Evolutionary conservation across 2,888 invertebrate genomes (phyloP), one percentile per base, ranked within the genome.

Genomic region (Netelia melanura): DNA sequence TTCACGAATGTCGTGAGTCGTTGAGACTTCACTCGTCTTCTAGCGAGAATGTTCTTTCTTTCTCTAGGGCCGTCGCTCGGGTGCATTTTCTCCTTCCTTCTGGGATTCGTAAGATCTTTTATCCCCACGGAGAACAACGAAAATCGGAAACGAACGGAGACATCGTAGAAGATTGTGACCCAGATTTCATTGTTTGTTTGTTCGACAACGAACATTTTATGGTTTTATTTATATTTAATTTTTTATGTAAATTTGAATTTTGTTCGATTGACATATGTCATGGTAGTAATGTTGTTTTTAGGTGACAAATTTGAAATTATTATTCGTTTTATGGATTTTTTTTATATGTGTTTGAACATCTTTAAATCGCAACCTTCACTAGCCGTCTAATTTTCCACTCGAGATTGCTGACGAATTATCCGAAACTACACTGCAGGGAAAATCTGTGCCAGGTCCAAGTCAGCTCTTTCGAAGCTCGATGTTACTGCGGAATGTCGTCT

Each of bases 121-220:
- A 62, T 64, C 54, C 54, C 61, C 43, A 14, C 38, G 38, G 17
- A 64, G 54, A 30, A 17, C 48, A 43, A 72, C 10, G 38, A 67
- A 52, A 61, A 78, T 72, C 38, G 38, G 62, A 54, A 25, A 68
- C 25, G 56, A 17, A 71, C 38, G 14, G 48, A 54, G 64, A 30
- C 52, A 3, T 11, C 17, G 9, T 11, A 74, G 48, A 11, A 74
- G 48, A 11, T 3, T 17, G n/a, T 48, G 56, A 65, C 23, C 17
- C 38, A 21, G 30, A 62, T 44, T 21, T 21, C 14, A n/a, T 3
- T 52, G 14, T 70, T 8, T 6, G 0, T 14, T 11, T n/a, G 48
- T 30, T 64, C 1, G 14, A 11, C 3, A 48, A 11, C 10, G 8
- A 48, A 14, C 11, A 48, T 10, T 14, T 48, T 14, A 48, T 14